phyloP scores from a whole-genome alignment of 2,113 vertebrate genomes.

The Semicossyphus pulcher region DNA sequence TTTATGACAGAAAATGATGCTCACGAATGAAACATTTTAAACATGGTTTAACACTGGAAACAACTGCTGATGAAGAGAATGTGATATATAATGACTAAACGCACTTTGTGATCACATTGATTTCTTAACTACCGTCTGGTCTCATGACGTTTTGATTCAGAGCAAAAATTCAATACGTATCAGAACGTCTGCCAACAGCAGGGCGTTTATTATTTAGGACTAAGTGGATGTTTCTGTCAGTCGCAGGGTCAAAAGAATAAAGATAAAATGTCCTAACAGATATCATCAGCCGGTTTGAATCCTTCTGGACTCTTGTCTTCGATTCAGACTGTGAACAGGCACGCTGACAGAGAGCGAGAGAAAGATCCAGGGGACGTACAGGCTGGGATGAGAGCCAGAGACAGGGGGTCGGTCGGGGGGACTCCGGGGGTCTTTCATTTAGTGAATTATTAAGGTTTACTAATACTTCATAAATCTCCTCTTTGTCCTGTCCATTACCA shows the following conservation, averaged over 20 bases:
- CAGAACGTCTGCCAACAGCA: too few relatives aligned
- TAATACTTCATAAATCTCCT: slow-evolving; percentile 85
- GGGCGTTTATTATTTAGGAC: too few relatives aligned
- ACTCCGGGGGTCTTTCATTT: slow-evolving; percentile 73
- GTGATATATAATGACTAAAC: background rate
- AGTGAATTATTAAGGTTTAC: slow-evolving; percentile 87
- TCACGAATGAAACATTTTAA: too few relatives aligned
- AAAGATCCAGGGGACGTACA: slow-evolving; percentile 31
- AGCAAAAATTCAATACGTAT: background rate
- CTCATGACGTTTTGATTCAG: background rate
- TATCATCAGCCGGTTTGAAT: slow-evolving; percentile 1
- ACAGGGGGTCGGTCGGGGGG: slow-evolving; percentile 36
- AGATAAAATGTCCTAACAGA: background rate
- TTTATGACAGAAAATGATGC: too few relatives aligned
- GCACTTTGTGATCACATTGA: background rate
- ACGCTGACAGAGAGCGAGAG: slow-evolving; percentile 6
- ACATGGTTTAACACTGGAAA: too few relatives aligned
- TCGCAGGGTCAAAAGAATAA: background rate
- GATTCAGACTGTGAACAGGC: slow-evolving; percentile 8
- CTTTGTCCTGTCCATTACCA: slow-evolving; percentile 85
- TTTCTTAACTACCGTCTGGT: slow-evolving; percentile 2
- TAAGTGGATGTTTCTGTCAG: background rate
- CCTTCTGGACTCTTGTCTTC: slow-evolving; percentile 9
- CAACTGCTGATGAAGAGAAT: background rate
- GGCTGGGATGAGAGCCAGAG: slow-evolving; percentile 38